These are phyloP conservation scores for Cyprinus carpio DNA, from an alignment of 2,113 vertebrate species.

Conservation along the genomic window DNA sequence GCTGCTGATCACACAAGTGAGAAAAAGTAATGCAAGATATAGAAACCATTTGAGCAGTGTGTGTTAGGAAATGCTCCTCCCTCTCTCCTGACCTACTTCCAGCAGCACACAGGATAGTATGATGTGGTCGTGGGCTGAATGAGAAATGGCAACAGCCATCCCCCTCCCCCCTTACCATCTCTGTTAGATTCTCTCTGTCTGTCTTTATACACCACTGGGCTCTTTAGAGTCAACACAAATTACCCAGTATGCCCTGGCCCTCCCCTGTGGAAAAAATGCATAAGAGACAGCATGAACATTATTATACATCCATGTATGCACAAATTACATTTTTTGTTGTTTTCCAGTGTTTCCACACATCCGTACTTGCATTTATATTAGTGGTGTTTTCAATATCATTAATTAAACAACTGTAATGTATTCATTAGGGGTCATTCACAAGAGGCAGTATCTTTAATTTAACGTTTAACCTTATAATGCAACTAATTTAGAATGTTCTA, in stretches of 20 bases:
- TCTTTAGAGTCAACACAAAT: constrained; percentile 23
- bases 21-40: constrained; percentile 21
- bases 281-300: background rate
- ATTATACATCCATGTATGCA: background rate
- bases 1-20: background rate
- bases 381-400: background rate
- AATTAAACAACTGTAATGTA: background rate
- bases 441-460: background rate
- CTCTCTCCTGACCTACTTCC: constrained; percentile 73
- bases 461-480: background rate
- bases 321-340: background rate
- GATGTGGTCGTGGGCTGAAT: constrained; percentile 68
- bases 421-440: background rate
- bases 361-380: constrained; percentile 6
- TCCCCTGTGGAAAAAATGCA: constrained; percentile 52
- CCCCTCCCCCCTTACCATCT: constrained; percentile 7
- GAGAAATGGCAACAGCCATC: constrained; percentile 67
- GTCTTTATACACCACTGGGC: constrained; percentile 38
- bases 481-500: background rate
- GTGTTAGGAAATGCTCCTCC: background rate
- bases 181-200: background rate
- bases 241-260: constrained; percentile 42
- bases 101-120: constrained; percentile 57
- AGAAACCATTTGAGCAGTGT: background rate
- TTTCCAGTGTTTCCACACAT: constrained; percentile 18